Evolutionary conservation across 2,888 invertebrate species (phyloP).

Genomic region (Tachina lurida): DNA sequence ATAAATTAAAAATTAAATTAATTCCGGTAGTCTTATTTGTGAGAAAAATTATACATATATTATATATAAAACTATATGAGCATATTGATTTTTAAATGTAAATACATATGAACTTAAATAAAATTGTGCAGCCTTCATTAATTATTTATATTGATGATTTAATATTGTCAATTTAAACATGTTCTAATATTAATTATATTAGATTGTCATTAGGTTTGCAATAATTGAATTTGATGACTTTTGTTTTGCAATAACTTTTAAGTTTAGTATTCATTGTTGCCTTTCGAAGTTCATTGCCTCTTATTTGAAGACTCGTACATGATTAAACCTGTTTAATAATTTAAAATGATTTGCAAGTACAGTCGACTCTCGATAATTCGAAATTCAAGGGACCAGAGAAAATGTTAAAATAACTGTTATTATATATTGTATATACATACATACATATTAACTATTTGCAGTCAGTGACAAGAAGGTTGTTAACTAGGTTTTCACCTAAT

Average conservation of each 20-base stretch:
- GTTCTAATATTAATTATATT: too few relatives aligned
- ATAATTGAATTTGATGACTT: background rate
- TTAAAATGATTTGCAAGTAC: background rate
- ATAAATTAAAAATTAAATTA: background rate
- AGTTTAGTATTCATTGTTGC: background rate
- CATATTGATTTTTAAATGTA: too few relatives aligned
- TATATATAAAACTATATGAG: too few relatives aligned
- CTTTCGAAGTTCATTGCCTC: conserved; percentile 33
- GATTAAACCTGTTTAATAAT: conserved; percentile 8
- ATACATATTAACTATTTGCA: too few relatives aligned
- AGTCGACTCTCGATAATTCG: too few relatives aligned
- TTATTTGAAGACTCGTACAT: background rate
- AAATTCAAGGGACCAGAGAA: too few relatives aligned
- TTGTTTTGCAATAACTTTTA: background rate
- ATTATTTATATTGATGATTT: background rate
- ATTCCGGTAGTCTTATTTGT: conserved; percentile 19
- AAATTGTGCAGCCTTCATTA: background rate
- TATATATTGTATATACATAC: too few relatives aligned
- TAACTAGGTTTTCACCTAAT: too few relatives aligned
- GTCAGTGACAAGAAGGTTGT: too few relatives aligned
- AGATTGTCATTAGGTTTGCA: background rate
- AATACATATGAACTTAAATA: too few relatives aligned
- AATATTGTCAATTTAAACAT: background rate
- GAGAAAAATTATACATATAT: background rate
- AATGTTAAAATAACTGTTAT: too few relatives aligned